Base-by-base conservation (phyloP, 2,113 vertebrate species). In the Oxyura jamaicensis region DNA sequence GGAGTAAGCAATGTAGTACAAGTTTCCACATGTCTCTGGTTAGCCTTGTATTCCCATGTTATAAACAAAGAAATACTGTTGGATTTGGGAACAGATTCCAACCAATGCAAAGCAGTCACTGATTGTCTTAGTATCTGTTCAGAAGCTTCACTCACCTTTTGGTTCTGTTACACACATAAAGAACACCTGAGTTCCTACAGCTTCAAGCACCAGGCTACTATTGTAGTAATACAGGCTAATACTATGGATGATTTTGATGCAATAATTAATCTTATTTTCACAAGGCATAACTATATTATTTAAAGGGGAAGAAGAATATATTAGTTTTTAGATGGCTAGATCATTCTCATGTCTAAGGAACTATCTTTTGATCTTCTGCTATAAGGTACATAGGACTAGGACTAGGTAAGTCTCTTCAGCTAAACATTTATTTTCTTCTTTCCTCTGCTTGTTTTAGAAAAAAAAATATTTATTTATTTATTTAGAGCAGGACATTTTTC, bases 361-460 rank as follows among this genome's bases (percentile, higher is more conserved):
- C 5, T 31, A 3, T 29, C 36, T 77, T 77, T 62, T 13, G 31
- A 29, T 55, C 10, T 63, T 84, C 20, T 75, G 25, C 8, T 65
- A 26, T 26, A 60, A 58, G 17, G 5, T 29, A 0, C 33, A 25
- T 59, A 21, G 2, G 0, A 0, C 44, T 59, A 21, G 2, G 0
- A 0, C 44, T 44, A 85, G 8, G 8, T n/a, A 82, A 78, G 60
- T 44, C 11, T 72, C 3, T 4, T 74, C 4, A 50, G 7, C 18
- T 18, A 17, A 39, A 39, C 36, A 9, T 39, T 39, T 39, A 39
- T 44, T 18, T 75, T 67, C 46, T 46, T 46, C 46, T 75, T 67
- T 68, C 19, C 13, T 73, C 15, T 39, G 39, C n/a, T n/a, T n/a
- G n/a, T 39, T 39, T 39, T 39, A 39, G 39, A 9, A 41, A 41